These are phyloP conservation scores for Mythimna loreyi DNA, from an alignment of 2,888 invertebrate genomes.

Conservation along the genomic window DNA sequence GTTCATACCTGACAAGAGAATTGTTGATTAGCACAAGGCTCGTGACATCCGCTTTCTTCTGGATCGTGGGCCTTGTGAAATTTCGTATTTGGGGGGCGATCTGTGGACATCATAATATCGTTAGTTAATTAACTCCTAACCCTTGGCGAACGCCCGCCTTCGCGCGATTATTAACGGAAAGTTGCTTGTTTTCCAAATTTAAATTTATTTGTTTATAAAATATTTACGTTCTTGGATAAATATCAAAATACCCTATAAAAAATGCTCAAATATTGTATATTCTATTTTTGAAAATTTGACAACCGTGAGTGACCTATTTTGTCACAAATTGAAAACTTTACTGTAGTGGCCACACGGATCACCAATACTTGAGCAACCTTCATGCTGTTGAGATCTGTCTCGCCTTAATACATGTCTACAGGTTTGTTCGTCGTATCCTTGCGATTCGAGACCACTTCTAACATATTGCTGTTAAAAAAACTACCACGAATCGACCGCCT, in stretches of 20 bases:
- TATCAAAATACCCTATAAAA: no score
- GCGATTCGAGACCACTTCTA: neutral
- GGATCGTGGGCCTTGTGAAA: slow-evolving; percentile 68
- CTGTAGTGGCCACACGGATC: neutral
- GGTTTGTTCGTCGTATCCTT: neutral
- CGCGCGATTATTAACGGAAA: no score
- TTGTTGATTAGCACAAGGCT: slow-evolving; percentile 79
- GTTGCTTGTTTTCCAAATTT: no score
- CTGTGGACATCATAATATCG: slow-evolving; percentile 59
- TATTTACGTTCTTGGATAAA: no score
- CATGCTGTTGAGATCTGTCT: neutral
- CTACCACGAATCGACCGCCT: neutral
- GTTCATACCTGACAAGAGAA: slow-evolving; percentile 84
- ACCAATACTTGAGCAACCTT: neutral
- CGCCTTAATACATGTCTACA: neutral
- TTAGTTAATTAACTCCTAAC: no score
- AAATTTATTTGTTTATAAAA: no score
- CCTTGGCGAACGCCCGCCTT: no score
- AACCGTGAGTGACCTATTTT: no score
- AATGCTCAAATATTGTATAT: no score
- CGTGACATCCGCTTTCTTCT: slow-evolving; percentile 78
- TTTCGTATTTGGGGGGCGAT: slow-evolving; percentile 67
- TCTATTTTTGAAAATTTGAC: no score
- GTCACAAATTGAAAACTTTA: neutral
- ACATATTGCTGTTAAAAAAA: neutral